Evolutionary conservation across 2,797 vertebrate genomes (phyloP), one percentile per base, ranked within the genome.

Genomic region (Dicrostonyx torquatus): DNA sequence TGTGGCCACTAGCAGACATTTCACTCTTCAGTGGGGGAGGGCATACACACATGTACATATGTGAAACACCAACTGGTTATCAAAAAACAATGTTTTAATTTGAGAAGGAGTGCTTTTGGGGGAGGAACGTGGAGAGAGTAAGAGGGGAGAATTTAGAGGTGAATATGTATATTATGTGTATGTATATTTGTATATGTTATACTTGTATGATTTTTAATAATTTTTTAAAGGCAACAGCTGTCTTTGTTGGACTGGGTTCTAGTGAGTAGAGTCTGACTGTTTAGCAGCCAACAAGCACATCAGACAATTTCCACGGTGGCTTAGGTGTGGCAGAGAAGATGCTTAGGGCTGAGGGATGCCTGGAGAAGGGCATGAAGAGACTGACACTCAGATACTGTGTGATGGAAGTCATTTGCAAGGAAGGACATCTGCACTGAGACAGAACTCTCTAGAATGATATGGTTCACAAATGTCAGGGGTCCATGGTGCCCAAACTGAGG

Each of bases 401-500:
- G 24, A 72, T 29, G 20, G 77, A n/a, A 70, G 22, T 7, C 1
- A 48, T 53, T 53, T 11, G 11, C 3, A 1, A 55, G 20, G 11
- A 29, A 43, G 15, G 43, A 20, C 0, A 43, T 58, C 40, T 76
- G 22, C 13, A 34, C 70, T 8, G 7, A 37, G 13, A 24, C 5
- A 45, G 55, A 50, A 73, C n/a, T 73, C n/a, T 43, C 26, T 29
- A 87, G 60, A 64, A 83, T 9, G 50, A 31, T 31, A 11, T 15
- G 22, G 70, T 45, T 73, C 31, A 76, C 55, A 48, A n/a, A 64
- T 22, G 2, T 45, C 40, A 34, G 53, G 31, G 11, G 4, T 6
- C 0, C 1, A 26, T 45, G 68, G 22, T n/a, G 1, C 31, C 14
- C 31, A 12, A 24, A 29, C 0, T 18, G 75, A 5, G 17, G 15